Conservation (phyloP, 2,888 invertebrate genomes). For the Pristionchus exspectatus region DNA sequence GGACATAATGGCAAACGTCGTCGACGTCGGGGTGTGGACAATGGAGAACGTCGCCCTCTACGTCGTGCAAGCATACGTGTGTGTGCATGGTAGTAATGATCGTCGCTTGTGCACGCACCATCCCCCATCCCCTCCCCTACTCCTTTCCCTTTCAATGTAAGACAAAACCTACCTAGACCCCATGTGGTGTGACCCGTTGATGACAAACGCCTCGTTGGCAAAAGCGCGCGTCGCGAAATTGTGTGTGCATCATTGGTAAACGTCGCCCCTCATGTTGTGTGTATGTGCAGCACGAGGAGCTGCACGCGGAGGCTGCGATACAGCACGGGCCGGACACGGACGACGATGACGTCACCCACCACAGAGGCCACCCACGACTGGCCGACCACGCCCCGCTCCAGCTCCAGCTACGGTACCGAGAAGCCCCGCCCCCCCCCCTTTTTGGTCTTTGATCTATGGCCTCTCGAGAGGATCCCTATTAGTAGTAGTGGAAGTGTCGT, state of each 20-base stretch:
- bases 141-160: background rate
- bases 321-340: background rate
- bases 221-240: background rate
- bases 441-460: conserved; percentile 6
- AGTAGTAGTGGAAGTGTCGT: conserved; percentile 6
- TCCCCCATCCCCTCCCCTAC: background rate
- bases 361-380: background rate
- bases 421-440: conserved; percentile 18
- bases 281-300: conserved; percentile 66
- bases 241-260: background rate
- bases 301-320: conserved; percentile 59
- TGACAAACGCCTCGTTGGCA: background rate
- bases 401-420: conserved; percentile 68
- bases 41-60: background rate
- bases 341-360: background rate
- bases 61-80: conserved; percentile 5
- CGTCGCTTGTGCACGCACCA: conserved; percentile 18
- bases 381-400: conserved; percentile 65
- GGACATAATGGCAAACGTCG: background rate
- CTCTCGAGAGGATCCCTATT: background rate
- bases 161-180: background rate
- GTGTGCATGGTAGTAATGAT: background rate
- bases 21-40: background rate
- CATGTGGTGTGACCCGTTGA: background rate
- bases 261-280: conserved; percentile 20